These are phyloP conservation scores for Acanthopleura granulata DNA, from an alignment of 2,888 invertebrate species.

Conservation along the genomic window DNA sequence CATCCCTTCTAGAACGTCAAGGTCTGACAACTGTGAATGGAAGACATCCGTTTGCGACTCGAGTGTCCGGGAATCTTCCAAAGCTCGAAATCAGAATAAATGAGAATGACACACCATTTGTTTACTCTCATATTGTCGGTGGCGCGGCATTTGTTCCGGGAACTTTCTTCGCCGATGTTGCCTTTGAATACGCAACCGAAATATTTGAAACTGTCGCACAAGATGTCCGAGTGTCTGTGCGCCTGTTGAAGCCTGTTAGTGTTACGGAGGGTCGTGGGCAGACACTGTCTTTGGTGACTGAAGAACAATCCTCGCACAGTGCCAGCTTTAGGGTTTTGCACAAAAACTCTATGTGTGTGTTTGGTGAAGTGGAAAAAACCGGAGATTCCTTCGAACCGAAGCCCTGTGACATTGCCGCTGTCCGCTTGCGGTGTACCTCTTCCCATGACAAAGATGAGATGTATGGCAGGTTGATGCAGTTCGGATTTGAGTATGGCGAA, in stretches of 20 bases:
- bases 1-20: not conserved
- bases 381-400: not conserved
- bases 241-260: not conserved
- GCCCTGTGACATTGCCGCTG: not conserved
- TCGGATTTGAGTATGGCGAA: slow-evolving; percentile 34
- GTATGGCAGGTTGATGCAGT: slow-evolving; percentile 27
- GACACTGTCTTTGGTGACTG: not conserved
- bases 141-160: slow-evolving; percentile 41
- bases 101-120: slow-evolving; percentile 31
- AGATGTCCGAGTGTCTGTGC: not conserved
- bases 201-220: not conserved
- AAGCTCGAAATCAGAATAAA: not conserved
- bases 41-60: not conserved
- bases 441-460: slow-evolving; percentile 7
- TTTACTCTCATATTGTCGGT: slow-evolving; percentile 42
- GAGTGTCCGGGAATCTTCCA: not conserved
- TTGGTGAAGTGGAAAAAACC: not conserved
- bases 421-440: not conserved
- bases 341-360: not conserved
- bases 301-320: not conserved
- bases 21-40: not conserved
- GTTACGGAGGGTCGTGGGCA: not conserved
- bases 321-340: not conserved
- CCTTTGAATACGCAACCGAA: slow-evolving; percentile 35
- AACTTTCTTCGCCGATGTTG: slow-evolving; percentile 44